phyloP scores from a whole-genome alignment of 2,888 invertebrate species.

The Apotomis turbidana region DNA sequence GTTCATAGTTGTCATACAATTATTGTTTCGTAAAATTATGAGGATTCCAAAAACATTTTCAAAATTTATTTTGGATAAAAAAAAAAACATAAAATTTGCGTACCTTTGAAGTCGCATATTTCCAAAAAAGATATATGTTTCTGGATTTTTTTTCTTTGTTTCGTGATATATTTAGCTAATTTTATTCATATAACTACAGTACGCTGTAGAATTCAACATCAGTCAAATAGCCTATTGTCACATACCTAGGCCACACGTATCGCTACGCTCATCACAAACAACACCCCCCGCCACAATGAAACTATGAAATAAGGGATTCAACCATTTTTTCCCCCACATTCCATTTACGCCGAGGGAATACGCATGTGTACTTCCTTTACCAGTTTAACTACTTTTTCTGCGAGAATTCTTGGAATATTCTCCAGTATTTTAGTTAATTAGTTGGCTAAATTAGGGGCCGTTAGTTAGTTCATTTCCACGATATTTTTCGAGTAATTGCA shows the following conservation, averaged over 20 bases:
- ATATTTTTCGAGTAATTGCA: conserved; percentile 39
- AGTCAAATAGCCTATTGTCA: too few species aligned
- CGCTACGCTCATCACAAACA: conserved; percentile 3
- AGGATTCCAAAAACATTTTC: too few species aligned
- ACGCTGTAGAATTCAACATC: too few species aligned
- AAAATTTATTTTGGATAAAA: too few species aligned
- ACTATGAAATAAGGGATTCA: conserved; percentile 45
- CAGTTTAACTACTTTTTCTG: conserved; percentile 43
- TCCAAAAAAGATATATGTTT: too few species aligned
- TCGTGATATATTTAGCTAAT: too few species aligned
- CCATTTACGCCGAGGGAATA: conserved; percentile 50
- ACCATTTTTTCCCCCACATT: conserved; percentile 51
- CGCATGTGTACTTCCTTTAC: conserved; percentile 53
- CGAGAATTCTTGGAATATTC: conserved; percentile 44
- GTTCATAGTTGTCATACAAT: too few species aligned
- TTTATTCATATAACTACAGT: too few species aligned
- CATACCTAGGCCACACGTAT: not conserved
- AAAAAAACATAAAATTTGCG: too few species aligned
- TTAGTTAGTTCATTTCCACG: conserved; percentile 42
- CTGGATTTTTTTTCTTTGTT: too few species aligned
- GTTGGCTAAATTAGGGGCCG: conserved; percentile 47
- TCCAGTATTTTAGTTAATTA: conserved; percentile 49
- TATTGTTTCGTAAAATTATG: too few species aligned
- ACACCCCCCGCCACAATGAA: conserved; percentile 10
- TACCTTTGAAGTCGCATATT: too few species aligned